phyloP scores from a whole-genome alignment of 2,113 vertebrate genomes.

The Coryphaenoides rupestris region DNA sequence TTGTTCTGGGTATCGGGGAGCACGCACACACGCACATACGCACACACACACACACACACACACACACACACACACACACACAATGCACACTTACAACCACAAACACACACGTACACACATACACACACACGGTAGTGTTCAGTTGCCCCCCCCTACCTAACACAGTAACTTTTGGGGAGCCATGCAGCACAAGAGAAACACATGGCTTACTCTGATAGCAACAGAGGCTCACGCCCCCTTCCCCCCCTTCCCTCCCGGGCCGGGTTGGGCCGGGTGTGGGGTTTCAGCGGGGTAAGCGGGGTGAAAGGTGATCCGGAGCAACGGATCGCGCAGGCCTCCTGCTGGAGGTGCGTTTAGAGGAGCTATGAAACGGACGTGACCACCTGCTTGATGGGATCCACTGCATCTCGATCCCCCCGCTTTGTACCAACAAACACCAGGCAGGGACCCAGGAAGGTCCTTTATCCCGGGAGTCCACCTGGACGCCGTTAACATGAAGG shows the following conservation, averaged over 20 bases:
- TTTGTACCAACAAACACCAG: slow-evolving; percentile 59
- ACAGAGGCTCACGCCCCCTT: slow-evolving; percentile 27
- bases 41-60: background rate
- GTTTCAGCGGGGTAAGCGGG: slow-evolving; percentile 49
- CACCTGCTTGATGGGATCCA: slow-evolving; percentile 29
- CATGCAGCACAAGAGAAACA: slow-evolving; percentile 43
- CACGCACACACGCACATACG: slow-evolving; percentile 4
- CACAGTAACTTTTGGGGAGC: slow-evolving; percentile 38
- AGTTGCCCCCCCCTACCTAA: slow-evolving; percentile 13
- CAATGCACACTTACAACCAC: no score
- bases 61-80: no score
- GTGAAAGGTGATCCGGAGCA: slow-evolving; percentile 52
- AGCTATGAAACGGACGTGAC: slow-evolving; percentile 52
- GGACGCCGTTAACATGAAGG: no score
- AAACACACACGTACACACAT: no score
- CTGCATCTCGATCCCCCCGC: slow-evolving; percentile 28
- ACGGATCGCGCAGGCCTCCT: slow-evolving; percentile 18
- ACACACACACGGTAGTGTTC: background rate
- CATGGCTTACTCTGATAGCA: slow-evolving; percentile 40
- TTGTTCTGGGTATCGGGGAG: slow-evolving; percentile 12
- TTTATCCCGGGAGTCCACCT: slow-evolving; percentile 1
- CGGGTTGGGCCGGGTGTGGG: slow-evolving; percentile 22
- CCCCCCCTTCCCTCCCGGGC: no score
- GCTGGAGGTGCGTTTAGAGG: slow-evolving; percentile 37
- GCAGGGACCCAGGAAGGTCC: background rate